Base-by-base conservation (phyloP, 2,113 vertebrate species). In the Rhagologus leucostigma region DNA sequence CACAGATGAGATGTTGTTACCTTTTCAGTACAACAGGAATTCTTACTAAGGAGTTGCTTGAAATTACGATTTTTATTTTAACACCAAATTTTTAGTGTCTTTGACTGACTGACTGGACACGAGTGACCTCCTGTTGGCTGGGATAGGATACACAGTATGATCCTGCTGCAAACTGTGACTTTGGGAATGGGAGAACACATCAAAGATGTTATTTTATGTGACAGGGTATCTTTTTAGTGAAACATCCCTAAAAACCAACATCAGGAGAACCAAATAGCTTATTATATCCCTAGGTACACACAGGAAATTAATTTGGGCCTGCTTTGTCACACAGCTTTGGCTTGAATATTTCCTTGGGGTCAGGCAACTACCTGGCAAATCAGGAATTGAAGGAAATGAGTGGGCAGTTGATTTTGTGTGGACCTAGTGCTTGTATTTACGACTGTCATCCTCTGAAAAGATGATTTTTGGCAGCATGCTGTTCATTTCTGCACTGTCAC, bases 221-320 rank as follows among this genome's bases (percentile, higher is more conserved):
- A 60, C 55, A 26, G 6, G n/a, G 15, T 70, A 1, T 60, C 12
- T 23, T 89, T 85, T 67, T 59, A 89, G 63, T 33, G 32, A 29
- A 70, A 70, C 3, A 11, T 22, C 56, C 53, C 9, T 57, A 33
- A 75, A 75, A 55, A 17, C 2, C 63, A 76, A 1, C 16, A 7
- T 55, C 29, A 46, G 78, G n/a, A 88, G 60, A 80, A 26, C 18
- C 23, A 55, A 57, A 30, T 9, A 56, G 30, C 15, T 56, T 29
- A 14, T 55, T 35, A 5, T 4, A 3, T 44, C 46, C 47, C 0
- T 47, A 13, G 26, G 10, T 46, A 12, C 1, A 5, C 39, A 8
- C 26, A 41, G 29, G 24, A 60, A 59, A 35, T 55, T 59, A 32
- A 35, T 7, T 52, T 24, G 53, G 53, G 20, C 33, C 78, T 26